Evolutionary conservation across 1,140 invertebrate species (phyloP), one percentile per base, ranked within the genome.

Genomic region (Heliconius congener): DNA sequence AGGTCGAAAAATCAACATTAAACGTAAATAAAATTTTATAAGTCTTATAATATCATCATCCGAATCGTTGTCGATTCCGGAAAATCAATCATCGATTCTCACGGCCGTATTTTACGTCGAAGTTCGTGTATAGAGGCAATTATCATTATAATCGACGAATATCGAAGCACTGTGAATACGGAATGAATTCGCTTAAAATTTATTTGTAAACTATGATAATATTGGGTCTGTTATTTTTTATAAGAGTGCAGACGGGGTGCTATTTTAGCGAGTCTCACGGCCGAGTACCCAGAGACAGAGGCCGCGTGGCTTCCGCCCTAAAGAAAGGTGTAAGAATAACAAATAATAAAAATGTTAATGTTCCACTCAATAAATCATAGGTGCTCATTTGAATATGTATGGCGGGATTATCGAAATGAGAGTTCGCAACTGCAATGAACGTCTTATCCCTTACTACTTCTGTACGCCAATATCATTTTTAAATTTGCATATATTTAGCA

Each of bases 321-420:
- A 84, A 86, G 85, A 94, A 93, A 94, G 90, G 93, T 93, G 94
- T 94, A 94, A 94, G 92, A 95, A 95, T 95, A 95, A 95, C 94
- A 95, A 95, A 95, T 95, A 95, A 95, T 95, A 95, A 95, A 95
- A 95, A 95, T 95, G 94, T 89, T 91, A 95, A 95, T 95, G 93
- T 95, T 94, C 94, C 94, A 95, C 94, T 95, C 94, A 94, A 95
- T 95, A 95, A 95, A 95, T 95, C 94, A 95, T 94, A 92, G 88
- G 89, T 82, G 87, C 93, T 94, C 91, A 94, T 94, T 94, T 94
- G 91, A 94, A 95, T 95, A 93, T 91, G 84, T 93, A 92, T 91
- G 81, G 87, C 83, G 86, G 88, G 91, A 93, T 94, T 92, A 93
- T 92, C 87, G 90, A 89, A 91, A 89, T 89, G 87, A 86, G 87